phyloP scores from a whole-genome alignment of 2,797 vertebrate species.

The Notolepis coatsorum region DNA sequence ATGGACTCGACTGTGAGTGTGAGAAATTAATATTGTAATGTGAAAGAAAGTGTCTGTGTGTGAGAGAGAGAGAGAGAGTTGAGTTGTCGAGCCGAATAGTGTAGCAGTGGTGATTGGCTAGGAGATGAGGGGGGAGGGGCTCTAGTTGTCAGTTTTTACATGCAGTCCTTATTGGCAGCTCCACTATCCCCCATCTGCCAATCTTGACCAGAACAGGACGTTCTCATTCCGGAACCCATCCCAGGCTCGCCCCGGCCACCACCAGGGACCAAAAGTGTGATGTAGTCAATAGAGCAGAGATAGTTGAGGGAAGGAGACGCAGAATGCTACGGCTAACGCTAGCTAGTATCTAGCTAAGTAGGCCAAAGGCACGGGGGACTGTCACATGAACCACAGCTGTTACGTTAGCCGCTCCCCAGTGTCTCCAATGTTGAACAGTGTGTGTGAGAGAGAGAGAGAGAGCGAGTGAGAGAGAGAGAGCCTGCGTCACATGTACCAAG shows the following conservation, averaged over 20 bases:
- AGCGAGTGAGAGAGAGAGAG: neutral
- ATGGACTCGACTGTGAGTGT: constrained; percentile 1
- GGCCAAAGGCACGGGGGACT: constrained; percentile 63
- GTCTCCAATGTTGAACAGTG: constrained; percentile 53
- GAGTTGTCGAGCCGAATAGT: constrained; percentile 20
- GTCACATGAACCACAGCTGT: constrained; percentile 58
- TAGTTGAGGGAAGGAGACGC: constrained; percentile 14
- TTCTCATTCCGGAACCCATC: constrained; percentile 34
- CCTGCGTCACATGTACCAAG: no score
- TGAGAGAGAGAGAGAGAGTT: constrained; percentile 15
- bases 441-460: neutral
- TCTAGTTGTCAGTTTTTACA: constrained; percentile 39
- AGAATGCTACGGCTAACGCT: constrained; percentile 34
- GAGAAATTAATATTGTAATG: constrained; percentile 20
- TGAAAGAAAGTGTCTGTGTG: constrained; percentile 5
- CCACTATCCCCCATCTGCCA: neutral
- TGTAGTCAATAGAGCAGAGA: constrained; percentile 7
- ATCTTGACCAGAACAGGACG: constrained; percentile 46
- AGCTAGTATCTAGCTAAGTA: no score
- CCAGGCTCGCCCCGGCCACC: constrained; percentile 7
- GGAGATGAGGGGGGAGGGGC: constrained; percentile 27
- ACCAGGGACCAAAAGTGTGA: constrained; percentile 37
- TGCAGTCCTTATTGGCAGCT: constrained; percentile 42
- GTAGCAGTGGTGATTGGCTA: constrained; percentile 12
- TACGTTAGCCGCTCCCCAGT: constrained; percentile 60